Evolutionary conservation across 2,797 vertebrate genomes (phyloP), one percentile per base, ranked within the genome.

Genomic region (Pangasius djambal): DNA sequence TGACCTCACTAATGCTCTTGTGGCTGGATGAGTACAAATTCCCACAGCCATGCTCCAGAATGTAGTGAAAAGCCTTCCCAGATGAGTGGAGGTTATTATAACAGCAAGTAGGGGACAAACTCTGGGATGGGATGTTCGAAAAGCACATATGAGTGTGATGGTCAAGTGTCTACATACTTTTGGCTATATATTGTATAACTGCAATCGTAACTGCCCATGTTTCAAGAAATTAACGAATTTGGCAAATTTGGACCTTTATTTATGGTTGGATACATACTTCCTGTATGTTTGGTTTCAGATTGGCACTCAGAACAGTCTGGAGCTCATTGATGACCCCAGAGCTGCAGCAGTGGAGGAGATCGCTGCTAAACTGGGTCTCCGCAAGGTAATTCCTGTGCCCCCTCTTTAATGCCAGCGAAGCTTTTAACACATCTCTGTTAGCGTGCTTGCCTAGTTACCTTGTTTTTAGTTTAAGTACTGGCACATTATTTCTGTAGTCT

Each of bases 271-370:
- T 55, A 9, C n/a, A 1, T 79, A 0, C 28, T 12, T 28, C 31
- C 18, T 44, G 18, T 59, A 1, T 78, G 34, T 18, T 89, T 22
- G 89, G 67, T 89, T 90, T 83, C 94, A 99, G 98, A 97, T 97
- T 0, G 98, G 96, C 40, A 97, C 97, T 6, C 98, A 99, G 95
- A 99, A 99, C 95, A 98, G 97, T 93, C 95, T 99, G 95, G 98
- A 99, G 92, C 95, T 99, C 93, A 94, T 99, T 87, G 98, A 99
- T 7, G 99, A 99, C 70, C 97, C 98, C 0, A 98, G 97, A 94
- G 98, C 99, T 6, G 97, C 97, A 86, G 97, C 98, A 8, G 98
- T 99, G 90, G 98, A 99, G 87, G 98, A 99, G 89, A 98, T 99
- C 0, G 98, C 98, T 0, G 97, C 97, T 85, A 99, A 99, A 88